Percentiles rank a stretch among this genome's conserved stretches.
phyloP scores from a whole-genome alignment of 2,888 invertebrate species.

The Adelphocoris suturalis region DNA sequence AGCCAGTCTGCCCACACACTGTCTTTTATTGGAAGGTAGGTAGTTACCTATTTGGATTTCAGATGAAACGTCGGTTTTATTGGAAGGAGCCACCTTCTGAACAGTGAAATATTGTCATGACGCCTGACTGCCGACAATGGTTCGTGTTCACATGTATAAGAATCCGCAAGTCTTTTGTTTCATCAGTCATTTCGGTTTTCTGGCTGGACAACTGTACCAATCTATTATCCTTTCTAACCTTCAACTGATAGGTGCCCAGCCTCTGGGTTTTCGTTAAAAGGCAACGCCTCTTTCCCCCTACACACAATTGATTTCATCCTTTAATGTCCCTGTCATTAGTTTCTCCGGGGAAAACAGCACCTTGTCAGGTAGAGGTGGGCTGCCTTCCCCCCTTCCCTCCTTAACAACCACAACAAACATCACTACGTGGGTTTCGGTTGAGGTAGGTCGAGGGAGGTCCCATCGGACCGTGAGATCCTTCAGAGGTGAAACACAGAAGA shows the following conservation, averaged over 20 bases:
- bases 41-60: too few species aligned
- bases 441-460: constrained; percentile 41
- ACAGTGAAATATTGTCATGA: too few species aligned
- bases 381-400: background rate
- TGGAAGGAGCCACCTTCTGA: too few species aligned
- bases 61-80: too few species aligned
- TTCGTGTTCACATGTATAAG: too few species aligned
- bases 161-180: background rate
- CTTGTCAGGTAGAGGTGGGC: constrained; percentile 38
- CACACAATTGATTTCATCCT: constrained; percentile 27
- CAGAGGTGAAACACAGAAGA: background rate
- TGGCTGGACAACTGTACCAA: background rate
- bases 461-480: constrained; percentile 37
- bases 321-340: constrained; percentile 39
- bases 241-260: background rate
- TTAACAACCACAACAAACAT: background rate
- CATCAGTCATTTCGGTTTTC: background rate
- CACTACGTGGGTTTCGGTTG: constrained; percentile 45
- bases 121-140: too few species aligned
- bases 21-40: too few species aligned
- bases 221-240: background rate
- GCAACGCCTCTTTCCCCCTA: background rate
- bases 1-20: too few species aligned
- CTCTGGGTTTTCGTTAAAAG: background rate
- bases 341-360: background rate